Evolutionary conservation across 2,797 vertebrate species (phyloP).

Genomic region (Macropodus opercularis): DNA sequence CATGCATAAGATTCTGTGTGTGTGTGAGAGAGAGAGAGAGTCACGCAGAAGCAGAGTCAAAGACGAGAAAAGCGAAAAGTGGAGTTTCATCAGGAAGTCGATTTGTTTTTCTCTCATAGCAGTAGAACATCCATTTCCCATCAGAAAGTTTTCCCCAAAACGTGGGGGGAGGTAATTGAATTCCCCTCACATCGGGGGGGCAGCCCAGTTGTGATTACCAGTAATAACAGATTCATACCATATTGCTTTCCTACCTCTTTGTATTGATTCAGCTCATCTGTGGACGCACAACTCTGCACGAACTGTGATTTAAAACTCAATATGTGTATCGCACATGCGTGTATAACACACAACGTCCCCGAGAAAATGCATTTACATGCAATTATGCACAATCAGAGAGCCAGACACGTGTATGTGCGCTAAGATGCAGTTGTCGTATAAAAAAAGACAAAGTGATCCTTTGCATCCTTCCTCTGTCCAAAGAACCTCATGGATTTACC

Average conservation of each 20-base stretch:
- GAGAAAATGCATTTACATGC: constrained; percentile 3
- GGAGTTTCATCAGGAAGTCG: constrained; percentile 75
- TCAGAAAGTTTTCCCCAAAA: constrained; percentile 68
- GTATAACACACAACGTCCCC: constrained; percentile 15
- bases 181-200: constrained; percentile 67
- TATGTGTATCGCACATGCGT: constrained; percentile 44
- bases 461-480: constrained; percentile 11
- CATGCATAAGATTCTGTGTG: constrained; percentile 62
- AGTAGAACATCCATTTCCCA: constrained; percentile 71
- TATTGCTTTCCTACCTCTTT: constrained; percentile 68
- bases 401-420: constrained; percentile 2
- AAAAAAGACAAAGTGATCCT: constrained; percentile 12
- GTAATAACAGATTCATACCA: constrained; percentile 73
- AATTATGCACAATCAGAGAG: neutral
- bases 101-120: constrained; percentile 74
- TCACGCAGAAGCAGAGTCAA: constrained; percentile 35
- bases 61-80: constrained; percentile 69
- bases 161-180: constrained; percentile 71
- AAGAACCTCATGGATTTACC: constrained; percentile 55
- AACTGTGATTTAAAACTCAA: constrained; percentile 50
- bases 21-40: constrained; percentile 17
- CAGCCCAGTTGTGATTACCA: constrained; percentile 67
- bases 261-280: constrained; percentile 71
- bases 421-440: constrained; percentile 20
- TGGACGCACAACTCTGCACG: constrained; percentile 56